Percentiles rank a stretch among this genome's conserved stretches.
These are phyloP conservation scores for Synanthedon vespiformis DNA, from an alignment of 2,888 invertebrate genomes.

Conservation along the genomic window DNA sequence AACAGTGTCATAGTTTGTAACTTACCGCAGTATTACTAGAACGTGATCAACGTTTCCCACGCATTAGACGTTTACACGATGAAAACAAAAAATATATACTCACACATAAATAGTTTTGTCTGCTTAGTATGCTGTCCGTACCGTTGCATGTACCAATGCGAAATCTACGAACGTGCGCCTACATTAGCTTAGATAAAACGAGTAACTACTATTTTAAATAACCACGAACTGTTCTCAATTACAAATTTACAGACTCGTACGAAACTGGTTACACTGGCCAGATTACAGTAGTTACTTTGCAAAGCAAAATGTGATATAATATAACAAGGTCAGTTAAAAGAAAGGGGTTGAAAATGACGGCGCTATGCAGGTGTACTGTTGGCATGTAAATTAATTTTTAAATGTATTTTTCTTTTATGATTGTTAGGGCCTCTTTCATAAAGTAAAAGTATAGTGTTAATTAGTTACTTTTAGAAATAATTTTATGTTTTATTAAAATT, in stretches of 20 bases:
- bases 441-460: too few species aligned
- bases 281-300: too few species aligned
- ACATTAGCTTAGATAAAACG: not conserved
- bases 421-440: too few species aligned
- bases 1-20: not conserved
- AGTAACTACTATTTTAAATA: conserved; percentile 6
- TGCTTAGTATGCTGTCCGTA: conserved; percentile 41
- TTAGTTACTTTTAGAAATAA: too few species aligned
- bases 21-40: not conserved
- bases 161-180: conserved; percentile 16
- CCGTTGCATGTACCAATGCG: conserved; percentile 23
- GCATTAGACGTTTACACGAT: conserved; percentile 3
- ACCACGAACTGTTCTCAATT: conserved; percentile 6
- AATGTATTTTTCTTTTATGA: too few species aligned
- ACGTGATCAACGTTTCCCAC: conserved; percentile 1
- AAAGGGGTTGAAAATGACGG: too few species aligned
- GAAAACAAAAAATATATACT: conserved; percentile 7
- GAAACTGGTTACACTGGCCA: too few species aligned
- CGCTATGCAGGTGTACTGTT: too few species aligned
- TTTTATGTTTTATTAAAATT: too few species aligned
- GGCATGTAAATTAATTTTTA: too few species aligned
- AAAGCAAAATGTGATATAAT: too few species aligned
- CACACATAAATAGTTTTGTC: conserved; percentile 21
- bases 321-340: too few species aligned
- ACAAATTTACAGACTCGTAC: conserved; percentile 1